Evolutionary conservation across 2,797 vertebrate species (phyloP).

Genomic region (Sebastes minor): DNA sequence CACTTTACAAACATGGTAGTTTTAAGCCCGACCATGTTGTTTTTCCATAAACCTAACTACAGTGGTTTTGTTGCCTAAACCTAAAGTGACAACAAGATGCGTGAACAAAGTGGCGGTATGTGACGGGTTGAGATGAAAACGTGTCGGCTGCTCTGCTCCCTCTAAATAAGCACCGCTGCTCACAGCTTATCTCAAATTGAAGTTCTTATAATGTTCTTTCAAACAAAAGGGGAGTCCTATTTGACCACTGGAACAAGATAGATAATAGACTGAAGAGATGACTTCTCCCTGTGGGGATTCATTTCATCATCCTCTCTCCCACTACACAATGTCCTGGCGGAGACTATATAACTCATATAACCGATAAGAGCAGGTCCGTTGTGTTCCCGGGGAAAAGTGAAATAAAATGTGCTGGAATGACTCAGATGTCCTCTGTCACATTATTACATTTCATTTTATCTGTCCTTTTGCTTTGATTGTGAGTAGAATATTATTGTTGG

Average conservation of each 20-base stretch:
- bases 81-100: too few species aligned
- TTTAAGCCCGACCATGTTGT: too few species aligned
- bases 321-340: neutral
- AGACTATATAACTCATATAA: constrained; percentile 26
- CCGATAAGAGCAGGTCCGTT: constrained; percentile 37
- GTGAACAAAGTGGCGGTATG: too few species aligned
- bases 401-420: constrained; percentile 16
- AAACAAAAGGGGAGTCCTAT: constrained; percentile 37
- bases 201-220: constrained; percentile 39
- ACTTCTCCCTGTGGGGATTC: constrained; percentile 15
- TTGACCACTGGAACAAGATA: constrained; percentile 38
- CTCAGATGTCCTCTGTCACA: neutral
- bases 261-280: constrained; percentile 31
- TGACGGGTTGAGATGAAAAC: too few species aligned
- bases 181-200: constrained; percentile 57
- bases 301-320: constrained; percentile 2
- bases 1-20: too few species aligned
- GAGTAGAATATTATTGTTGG: neutral
- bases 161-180: neutral
- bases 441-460: constrained; percentile 6
- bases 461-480: neutral
- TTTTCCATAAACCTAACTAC: too few species aligned
- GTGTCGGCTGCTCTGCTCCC: neutral
- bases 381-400: constrained; percentile 5
- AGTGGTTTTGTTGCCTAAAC: too few species aligned